Conservation (phyloP, 2,113 vertebrate genomes). For the Perca flavescens region DNA sequence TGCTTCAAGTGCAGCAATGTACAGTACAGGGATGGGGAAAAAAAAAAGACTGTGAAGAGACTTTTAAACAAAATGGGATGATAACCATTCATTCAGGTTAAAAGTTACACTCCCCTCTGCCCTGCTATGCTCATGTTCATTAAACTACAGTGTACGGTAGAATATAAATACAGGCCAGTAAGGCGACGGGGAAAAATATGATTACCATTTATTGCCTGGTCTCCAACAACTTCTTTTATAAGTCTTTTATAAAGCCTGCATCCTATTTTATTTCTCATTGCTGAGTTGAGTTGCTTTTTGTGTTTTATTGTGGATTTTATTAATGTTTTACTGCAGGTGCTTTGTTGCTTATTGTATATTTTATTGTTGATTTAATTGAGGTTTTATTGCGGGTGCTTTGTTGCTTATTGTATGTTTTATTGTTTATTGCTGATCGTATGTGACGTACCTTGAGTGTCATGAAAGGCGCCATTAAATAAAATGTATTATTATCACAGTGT, state of each 20-base stretch:
- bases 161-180: conserved; percentile 43
- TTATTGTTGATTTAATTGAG: too few relatives aligned
- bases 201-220: conserved; percentile 58
- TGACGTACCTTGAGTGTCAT: too few relatives aligned
- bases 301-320: too few relatives aligned
- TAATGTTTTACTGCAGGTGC: too few relatives aligned
- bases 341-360: too few relatives aligned
- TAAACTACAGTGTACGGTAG: conserved; percentile 33
- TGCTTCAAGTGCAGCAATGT: conserved; percentile 4
- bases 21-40: background rate
- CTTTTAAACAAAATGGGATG: conserved; percentile 36
- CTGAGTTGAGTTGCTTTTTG: too few relatives aligned
- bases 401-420: too few relatives aligned
- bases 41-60: conserved; percentile 4
- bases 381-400: too few relatives aligned
- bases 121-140: conserved; percentile 49
- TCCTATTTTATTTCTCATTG: too few relatives aligned
- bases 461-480: too few relatives aligned
- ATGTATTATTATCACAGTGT: background rate
- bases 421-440: too few relatives aligned
- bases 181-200: conserved; percentile 28
- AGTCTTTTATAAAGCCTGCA: background rate
- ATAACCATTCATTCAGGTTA: conserved; percentile 52
- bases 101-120: conserved; percentile 46
- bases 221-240: conserved; percentile 12